A percentile compares a stretch with the other conserved stretches of the same genome.
phyloP scores from a whole-genome alignment of 2,888 invertebrate species.

The Leptinotarsa rubiginosa region DNA sequence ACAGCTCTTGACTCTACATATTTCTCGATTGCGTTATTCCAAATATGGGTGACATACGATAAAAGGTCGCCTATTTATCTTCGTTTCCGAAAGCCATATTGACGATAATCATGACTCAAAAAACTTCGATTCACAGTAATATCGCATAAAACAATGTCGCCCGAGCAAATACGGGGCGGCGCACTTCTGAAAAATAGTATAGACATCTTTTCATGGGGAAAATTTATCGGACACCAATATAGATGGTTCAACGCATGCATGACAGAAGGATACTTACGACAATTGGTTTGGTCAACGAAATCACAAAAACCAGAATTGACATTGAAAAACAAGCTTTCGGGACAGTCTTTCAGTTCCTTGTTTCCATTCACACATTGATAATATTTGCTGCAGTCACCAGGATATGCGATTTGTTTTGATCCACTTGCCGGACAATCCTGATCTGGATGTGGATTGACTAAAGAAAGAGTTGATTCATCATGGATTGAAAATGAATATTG shows the following conservation, averaged over 20 bases:
- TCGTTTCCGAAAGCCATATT: too few relatives aligned
- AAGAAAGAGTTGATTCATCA: too few relatives aligned
- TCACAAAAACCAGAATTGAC: background rate
- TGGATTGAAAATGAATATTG: background rate
- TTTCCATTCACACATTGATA: background rate
- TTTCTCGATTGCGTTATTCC: too few relatives aligned
- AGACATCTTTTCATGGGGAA: background rate
- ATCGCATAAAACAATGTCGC: too few relatives aligned
- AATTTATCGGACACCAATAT: background rate
- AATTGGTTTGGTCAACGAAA: constrained; percentile 7
- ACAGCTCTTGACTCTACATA: too few relatives aligned
- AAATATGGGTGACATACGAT: too few relatives aligned
- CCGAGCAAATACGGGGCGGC: too few relatives aligned
- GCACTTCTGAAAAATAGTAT: background rate
- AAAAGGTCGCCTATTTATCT: too few relatives aligned
- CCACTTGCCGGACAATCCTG: background rate
- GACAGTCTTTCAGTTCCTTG: background rate
- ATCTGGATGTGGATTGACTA: background rate
- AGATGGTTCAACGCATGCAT: too few relatives aligned
- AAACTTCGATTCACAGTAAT: too few relatives aligned
- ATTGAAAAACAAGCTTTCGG: background rate
- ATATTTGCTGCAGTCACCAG: background rate
- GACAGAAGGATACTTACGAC: constrained; percentile 22
- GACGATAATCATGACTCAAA: too few relatives aligned
- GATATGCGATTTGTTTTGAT: too few relatives aligned